These are phyloP conservation scores for Pomatostomus ruficeps DNA, from an alignment of 2,113 vertebrate species.

Conservation along the genomic window DNA sequence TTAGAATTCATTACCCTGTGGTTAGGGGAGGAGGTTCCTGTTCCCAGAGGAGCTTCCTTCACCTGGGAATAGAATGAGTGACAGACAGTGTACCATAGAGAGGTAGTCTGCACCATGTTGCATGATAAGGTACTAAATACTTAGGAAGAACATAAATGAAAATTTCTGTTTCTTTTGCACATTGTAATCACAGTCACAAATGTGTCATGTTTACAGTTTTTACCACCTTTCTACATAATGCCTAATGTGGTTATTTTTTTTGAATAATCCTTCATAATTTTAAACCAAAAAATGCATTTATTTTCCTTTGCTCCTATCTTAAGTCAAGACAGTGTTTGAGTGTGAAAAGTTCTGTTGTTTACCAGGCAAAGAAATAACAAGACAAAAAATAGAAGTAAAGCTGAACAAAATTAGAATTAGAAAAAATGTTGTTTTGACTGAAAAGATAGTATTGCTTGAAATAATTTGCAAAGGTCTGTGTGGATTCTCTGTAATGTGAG, in stretches of 20 bases:
- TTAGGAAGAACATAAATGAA: neutral
- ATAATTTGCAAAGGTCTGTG: neutral
- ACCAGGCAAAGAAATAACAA: neutral
- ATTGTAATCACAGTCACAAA: neutral
- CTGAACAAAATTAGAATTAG: neutral
- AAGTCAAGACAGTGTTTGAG: neutral
- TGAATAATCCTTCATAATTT: neutral
- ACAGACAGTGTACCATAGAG: neutral
- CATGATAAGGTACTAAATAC: neutral
- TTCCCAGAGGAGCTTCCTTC: neutral
- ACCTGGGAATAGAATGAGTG: neutral
- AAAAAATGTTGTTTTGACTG: neutral
- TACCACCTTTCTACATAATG: neutral
- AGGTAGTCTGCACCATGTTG: fast-evolving
- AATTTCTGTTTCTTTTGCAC: neutral
- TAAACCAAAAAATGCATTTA: neutral
- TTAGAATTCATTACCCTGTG: neutral
- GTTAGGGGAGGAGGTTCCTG: neutral
- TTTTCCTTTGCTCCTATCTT: neutral
- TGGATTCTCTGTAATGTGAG: neutral
- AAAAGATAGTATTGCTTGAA: neutral
- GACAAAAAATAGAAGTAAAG: neutral
- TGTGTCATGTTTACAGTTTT: neutral
- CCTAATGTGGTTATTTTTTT: neutral
- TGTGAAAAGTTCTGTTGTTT: neutral